Base-by-base conservation (phyloP, 2,113 vertebrate genomes). In the Microtus montanus region DNA sequence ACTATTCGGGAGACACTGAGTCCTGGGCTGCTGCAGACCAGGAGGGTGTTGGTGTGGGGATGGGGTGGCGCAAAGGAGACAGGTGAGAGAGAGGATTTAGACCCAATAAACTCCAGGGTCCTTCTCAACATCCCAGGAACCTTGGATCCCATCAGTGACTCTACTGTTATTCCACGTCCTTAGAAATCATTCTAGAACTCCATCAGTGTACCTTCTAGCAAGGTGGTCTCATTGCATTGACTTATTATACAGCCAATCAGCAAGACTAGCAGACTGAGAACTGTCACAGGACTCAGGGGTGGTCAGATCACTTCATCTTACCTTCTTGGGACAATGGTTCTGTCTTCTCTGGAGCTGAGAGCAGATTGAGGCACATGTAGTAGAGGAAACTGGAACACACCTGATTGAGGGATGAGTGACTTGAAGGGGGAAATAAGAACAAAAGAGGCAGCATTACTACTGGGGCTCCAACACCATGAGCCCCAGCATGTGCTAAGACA, bases 341-440 rank as follows among this genome's bases (percentile, higher is more conserved):
- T 58, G 96, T 97, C 89, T 98, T 98, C 96, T 98, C 96, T 90
- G 96, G 97, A 84, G 97, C 86, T 68, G 98, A 98, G 70, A 99
- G 98, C 91, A 99, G 98, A 98, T 95, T 99, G 96, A 98, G 90
- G 91, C 99, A 99, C 96, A 99, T 97, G 87, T 92, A 98, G 96
- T 97, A 98, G 10, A 99, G 99, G 97, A 99, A 99, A 92, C 96
- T 98, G 97, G 98, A 99, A 98, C 99, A 99, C 26, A 98, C 98
- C n/a, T 98, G 98, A 95, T 99, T 99, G 95, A 99, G 98, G 93
- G 97, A 92, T 79, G 98, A 95, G 93, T 99, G 98, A 98, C 99
- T 99, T 99, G 96, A 96, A 97, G 98, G 78, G 97, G 96, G n/a
- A 96, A 78, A 12, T 96, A 9, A 96, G 4, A 89, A 68, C 22